Conservation (phyloP, 2,888 invertebrate genomes). For the Andrena fulva region DNA sequence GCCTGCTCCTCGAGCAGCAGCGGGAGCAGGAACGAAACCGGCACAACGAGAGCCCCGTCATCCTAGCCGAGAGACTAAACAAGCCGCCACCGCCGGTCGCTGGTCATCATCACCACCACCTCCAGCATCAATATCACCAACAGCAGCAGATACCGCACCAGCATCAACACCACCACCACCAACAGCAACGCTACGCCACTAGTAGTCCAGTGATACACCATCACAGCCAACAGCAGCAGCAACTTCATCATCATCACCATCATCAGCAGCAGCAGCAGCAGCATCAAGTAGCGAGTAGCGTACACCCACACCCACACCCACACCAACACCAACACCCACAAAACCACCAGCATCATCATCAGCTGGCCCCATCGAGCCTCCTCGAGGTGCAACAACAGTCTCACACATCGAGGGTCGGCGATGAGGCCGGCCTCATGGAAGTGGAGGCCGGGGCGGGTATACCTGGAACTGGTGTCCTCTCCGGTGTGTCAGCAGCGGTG, state of each 20-base stretch:
- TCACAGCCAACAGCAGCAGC: conserved; percentile 66
- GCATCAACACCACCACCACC: conserved; percentile 59
- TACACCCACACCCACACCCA: conserved; percentile 69
- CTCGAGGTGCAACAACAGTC: conserved; percentile 75
- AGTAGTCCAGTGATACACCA: conserved; percentile 73
- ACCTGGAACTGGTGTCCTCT: conserved; percentile 76
- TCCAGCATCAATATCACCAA: conserved; percentile 71
- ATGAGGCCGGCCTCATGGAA: conserved; percentile 80
- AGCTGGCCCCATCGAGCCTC: conserved; percentile 68
- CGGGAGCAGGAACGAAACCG: conserved; percentile 83
- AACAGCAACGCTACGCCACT: conserved; percentile 67
- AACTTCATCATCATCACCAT: conserved; percentile 44
- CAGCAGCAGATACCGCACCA: conserved; percentile 43
- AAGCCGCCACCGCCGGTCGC: conserved; percentile 79
- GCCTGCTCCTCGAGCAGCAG: conserved; percentile 80
- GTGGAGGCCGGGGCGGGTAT: conserved; percentile 81
- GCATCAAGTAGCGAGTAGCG: conserved; percentile 66
- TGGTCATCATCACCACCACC: conserved; percentile 75
- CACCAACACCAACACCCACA: conserved; percentile 68
- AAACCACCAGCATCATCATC: conserved; percentile 67
- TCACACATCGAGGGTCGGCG: conserved; percentile 75
- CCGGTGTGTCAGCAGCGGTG: conserved; percentile 62
- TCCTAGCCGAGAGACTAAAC: conserved; percentile 82
- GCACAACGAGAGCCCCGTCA: conserved; percentile 84
- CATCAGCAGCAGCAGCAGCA: conserved; percentile 65